These are phyloP conservation scores for Drosophila aff. DNA, from an alignment of 1,140 invertebrate genomes.

Conservation along the genomic window DNA sequence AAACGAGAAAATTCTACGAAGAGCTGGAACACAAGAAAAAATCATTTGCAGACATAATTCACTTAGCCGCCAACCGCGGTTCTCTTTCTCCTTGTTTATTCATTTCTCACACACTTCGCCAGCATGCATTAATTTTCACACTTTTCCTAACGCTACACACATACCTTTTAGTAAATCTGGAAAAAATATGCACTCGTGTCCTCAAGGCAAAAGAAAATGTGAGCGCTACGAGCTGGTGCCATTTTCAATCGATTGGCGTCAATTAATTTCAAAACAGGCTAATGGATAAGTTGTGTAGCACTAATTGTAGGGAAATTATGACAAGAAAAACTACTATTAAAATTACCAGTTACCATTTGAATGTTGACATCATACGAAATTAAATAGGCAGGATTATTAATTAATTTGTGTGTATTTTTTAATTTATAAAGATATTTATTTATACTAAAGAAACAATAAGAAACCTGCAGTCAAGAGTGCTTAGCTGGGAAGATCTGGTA, in stretches of 20 bases:
- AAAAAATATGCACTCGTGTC: constrained; percentile 33
- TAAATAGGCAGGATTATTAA: background rate
- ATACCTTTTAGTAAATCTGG: constrained; percentile 42
- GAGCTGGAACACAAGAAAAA: constrained; percentile 34
- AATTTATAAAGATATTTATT: background rate
- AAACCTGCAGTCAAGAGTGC: too few species aligned
- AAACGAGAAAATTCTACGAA: constrained; percentile 16
- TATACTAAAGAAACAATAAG: background rate
- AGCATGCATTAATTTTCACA: constrained; percentile 17
- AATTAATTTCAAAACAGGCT: constrained; percentile 10
- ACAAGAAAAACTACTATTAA: background rate
- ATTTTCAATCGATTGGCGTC: constrained; percentile 10
- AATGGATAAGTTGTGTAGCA: constrained; percentile 5
- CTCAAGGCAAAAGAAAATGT: constrained; percentile 17
- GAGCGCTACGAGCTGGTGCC: background rate
- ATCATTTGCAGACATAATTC: constrained; percentile 65
- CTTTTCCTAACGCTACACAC: constrained; percentile 1
- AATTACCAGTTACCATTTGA: too few species aligned
- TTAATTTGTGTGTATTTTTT: background rate
- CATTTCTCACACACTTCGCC: constrained; percentile 3
- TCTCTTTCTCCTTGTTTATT: constrained; percentile 17
- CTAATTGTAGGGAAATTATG: background rate
- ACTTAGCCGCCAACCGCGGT: constrained; percentile 41
- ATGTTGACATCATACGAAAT: background rate
- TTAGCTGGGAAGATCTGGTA: background rate